phyloP scores from a whole-genome alignment of 2,113 vertebrate species.

The Pituophis catenifer region DNA sequence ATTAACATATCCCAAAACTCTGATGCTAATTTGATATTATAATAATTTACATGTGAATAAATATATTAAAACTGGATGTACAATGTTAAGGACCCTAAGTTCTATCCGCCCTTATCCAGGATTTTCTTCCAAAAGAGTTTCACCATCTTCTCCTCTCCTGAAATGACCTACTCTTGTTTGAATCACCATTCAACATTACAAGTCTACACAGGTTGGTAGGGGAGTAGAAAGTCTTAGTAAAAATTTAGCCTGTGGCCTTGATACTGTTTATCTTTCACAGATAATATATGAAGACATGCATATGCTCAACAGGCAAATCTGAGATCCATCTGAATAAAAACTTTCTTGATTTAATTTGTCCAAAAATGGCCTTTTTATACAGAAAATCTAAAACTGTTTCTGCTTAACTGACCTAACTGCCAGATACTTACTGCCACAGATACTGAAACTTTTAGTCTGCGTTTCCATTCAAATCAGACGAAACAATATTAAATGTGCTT shows the following conservation, averaged over 20 bases:
- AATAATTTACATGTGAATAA: background rate
- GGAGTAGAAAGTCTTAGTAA: background rate
- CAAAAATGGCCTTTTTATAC: accelerated
- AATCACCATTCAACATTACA: background rate
- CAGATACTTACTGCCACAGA: background rate
- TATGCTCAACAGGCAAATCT: background rate
- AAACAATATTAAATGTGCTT: background rate
- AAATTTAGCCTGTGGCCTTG: background rate
- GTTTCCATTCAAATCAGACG: background rate
- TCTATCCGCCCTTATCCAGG: background rate
- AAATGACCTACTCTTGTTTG: background rate
- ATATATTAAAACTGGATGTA: background rate
- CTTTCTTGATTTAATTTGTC: background rate
- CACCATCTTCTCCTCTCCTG: background rate
- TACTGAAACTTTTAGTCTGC: background rate
- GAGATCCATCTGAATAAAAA: conserved; percentile 5
- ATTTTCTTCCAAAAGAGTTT: background rate
- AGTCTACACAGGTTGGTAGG: background rate
- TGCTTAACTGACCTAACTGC: background rate
- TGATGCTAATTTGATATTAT: background rate
- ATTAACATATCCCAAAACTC: background rate
- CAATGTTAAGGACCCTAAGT: background rate
- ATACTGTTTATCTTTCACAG: background rate
- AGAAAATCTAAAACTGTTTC: background rate
- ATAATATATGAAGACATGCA: background rate